phyloP scores from a whole-genome alignment of 2,113 vertebrate species.

The rabbit (Oryctolagus cuniculus) region DNA sequence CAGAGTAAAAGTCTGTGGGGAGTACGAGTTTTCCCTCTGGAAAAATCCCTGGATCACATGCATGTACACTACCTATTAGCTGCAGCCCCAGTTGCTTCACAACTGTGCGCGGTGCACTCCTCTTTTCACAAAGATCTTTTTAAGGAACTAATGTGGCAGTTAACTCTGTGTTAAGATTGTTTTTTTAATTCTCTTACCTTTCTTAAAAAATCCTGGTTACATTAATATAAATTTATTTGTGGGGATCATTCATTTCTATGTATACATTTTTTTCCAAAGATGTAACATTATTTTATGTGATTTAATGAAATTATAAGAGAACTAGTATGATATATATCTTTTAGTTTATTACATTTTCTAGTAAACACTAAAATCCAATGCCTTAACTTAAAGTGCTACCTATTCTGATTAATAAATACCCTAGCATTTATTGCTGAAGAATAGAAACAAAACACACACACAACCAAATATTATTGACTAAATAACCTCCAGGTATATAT shows the following conservation, averaged over 20 bases:
- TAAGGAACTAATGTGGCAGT: not conserved
- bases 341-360: not conserved
- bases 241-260: not conserved
- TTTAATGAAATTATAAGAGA: not conserved
- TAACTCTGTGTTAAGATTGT: not conserved
- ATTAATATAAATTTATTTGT: conserved; percentile 18
- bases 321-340: not conserved
- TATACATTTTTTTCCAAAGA: not conserved
- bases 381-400: not conserved
- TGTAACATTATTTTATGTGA: not conserved
- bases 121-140: not conserved
- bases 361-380: not conserved
- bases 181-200: not conserved
- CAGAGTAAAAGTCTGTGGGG: too few relatives aligned
- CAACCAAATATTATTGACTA: not conserved
- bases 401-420: not conserved
- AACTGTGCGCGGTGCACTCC: not conserved
- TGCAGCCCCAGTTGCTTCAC: too few relatives aligned
- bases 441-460: not conserved
- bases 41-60: too few relatives aligned
- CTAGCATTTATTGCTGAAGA: not conserved
- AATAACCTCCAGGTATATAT: not conserved
- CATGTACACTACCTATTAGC: too few relatives aligned
- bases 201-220: not conserved
- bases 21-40: too few relatives aligned